Evolutionary conservation across 2,797 vertebrate genomes (phyloP).

Genomic region (Microcaecilia unicolor): DNA sequence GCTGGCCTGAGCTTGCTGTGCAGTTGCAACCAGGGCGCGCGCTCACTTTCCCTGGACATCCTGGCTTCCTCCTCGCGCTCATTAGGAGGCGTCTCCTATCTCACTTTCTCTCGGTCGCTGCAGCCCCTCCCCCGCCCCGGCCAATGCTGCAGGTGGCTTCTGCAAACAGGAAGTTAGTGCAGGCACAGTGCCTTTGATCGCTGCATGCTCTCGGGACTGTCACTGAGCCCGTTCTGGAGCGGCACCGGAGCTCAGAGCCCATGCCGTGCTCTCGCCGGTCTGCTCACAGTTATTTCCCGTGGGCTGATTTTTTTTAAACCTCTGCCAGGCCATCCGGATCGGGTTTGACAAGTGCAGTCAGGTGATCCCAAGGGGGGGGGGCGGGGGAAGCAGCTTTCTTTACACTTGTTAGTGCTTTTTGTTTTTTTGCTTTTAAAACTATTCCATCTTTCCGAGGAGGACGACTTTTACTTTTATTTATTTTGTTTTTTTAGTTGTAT

Average conservation of each 20-base stretch:
- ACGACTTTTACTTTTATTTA: no score
- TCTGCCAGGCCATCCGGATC: background rate
- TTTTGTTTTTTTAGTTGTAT: no score
- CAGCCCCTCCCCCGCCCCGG: constrained; percentile 49
- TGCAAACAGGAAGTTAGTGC: constrained; percentile 59
- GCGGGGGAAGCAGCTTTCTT: background rate
- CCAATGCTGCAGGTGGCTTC: constrained; percentile 51
- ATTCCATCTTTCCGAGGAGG: no score
- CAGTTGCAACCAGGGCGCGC: no score
- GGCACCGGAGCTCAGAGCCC: background rate
- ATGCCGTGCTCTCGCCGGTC: no score
- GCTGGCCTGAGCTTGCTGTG: no score
- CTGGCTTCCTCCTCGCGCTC: no score
- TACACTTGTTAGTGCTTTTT: background rate
- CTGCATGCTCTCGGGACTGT: constrained; percentile 15
- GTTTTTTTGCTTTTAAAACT: no score
- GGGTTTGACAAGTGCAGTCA: background rate
- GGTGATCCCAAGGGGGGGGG: background rate
- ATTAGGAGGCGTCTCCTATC: no score
- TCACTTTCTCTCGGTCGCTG: no score
- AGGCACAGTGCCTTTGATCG: constrained; percentile 21
- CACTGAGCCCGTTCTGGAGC: constrained; percentile 9
- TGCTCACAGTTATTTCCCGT: background rate
- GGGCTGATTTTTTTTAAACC: background rate
- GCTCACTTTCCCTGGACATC: no score